phyloP scores from a whole-genome alignment of 2,888 invertebrate genomes.

The Lagria hirta region DNA sequence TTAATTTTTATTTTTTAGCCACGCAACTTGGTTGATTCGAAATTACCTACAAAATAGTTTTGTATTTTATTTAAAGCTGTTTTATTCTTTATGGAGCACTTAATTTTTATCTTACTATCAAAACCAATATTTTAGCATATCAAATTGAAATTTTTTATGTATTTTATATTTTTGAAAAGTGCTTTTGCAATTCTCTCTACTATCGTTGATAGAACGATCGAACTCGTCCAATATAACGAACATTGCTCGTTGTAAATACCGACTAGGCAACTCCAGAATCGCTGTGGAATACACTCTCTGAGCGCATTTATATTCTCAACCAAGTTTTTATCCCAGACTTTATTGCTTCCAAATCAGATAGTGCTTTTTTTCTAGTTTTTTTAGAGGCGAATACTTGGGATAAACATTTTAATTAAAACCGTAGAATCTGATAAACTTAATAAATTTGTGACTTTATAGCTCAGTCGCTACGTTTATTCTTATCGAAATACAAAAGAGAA shows the following conservation, averaged over 20 bases:
- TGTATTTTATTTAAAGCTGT: too few species aligned
- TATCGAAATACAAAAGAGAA: too few species aligned
- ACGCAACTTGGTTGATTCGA: too few species aligned
- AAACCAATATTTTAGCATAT: slow-evolving; percentile 19
- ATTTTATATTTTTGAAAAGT: slow-evolving; percentile 18
- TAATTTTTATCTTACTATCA: too few species aligned
- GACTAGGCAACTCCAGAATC: slow-evolving; percentile 23
- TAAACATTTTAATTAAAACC: slow-evolving; percentile 18
- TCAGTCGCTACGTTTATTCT: too few species aligned
- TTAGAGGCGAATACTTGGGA: slow-evolving; percentile 2
- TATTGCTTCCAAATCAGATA: slow-evolving; percentile 24
- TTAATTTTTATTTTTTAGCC: too few species aligned
- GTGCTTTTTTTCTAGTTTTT: slow-evolving; percentile 13
- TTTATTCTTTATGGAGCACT: too few species aligned
- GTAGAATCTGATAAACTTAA: too few species aligned
- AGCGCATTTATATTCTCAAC: slow-evolving; percentile 24
- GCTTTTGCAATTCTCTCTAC: slow-evolving; percentile 11
- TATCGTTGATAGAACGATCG: slow-evolving; percentile 18
- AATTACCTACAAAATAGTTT: too few species aligned
- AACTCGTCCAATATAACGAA: slow-evolving; percentile 26
- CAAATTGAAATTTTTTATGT: slow-evolving; percentile 16
- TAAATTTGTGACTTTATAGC: too few species aligned
- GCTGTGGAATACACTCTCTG: slow-evolving; percentile 23
- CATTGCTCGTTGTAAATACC: slow-evolving; percentile 22
- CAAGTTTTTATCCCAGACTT: slow-evolving; percentile 24